Evolutionary conservation across 2,113 vertebrate genomes (phyloP).

Genomic region (Catharus fuscescens): DNA sequence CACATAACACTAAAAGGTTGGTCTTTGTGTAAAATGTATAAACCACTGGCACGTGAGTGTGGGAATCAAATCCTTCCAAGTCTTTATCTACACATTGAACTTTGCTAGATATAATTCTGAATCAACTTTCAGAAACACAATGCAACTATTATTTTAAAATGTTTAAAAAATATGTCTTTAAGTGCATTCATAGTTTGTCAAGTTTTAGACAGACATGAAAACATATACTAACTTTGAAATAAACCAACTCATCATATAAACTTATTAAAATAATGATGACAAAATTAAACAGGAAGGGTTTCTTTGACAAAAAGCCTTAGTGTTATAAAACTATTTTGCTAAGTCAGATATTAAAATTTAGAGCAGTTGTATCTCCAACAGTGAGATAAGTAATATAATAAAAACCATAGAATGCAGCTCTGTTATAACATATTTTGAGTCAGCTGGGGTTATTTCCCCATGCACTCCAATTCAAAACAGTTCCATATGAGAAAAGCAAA

Average conservation of each 20-base stretch:
- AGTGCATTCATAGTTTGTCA: not conserved
- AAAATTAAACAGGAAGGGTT: not conserved
- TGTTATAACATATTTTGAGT: not conserved
- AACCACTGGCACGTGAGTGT: not conserved
- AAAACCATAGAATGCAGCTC: not conserved
- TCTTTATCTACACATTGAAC: not conserved
- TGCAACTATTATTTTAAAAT: not conserved
- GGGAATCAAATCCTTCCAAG: not conserved
- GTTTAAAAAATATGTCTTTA: not conserved
- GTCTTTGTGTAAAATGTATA: not conserved
- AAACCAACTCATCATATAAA: not conserved
- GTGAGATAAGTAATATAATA: not conserved
- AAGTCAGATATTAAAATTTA: not conserved
- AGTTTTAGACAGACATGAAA: not conserved
- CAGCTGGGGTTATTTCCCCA: not conserved
- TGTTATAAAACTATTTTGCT: not conserved
- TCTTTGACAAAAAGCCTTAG: not conserved
- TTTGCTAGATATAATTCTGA: not conserved
- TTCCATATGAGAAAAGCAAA: not conserved
- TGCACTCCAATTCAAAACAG: not conserved
- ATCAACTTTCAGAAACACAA: not conserved
- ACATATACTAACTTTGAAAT: not conserved
- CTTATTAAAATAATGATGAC: not conserved
- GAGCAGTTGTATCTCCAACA: not conserved
- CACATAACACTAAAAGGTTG: not conserved